Evolutionary conservation across 2,888 invertebrate genomes (phyloP).

Genomic region (Coleophora flavipennella): DNA sequence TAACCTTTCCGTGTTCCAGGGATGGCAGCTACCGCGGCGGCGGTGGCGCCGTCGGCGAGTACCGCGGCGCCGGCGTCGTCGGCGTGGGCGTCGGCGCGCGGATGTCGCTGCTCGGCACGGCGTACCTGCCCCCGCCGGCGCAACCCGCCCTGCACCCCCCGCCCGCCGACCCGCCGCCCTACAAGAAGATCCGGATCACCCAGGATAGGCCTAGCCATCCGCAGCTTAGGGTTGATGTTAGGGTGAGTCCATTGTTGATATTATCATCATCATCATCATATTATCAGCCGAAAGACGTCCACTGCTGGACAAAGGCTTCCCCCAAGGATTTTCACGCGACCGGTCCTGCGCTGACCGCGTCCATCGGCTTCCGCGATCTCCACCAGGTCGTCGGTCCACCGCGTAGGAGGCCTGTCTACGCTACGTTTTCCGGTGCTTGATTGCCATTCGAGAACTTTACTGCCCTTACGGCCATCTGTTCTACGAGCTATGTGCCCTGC

Average conservation of each 20-base stretch:
- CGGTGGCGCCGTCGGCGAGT: conserved; percentile 38
- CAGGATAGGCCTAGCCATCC: conserved; percentile 55
- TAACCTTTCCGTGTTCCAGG: conserved; percentile 31
- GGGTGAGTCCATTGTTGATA: conserved; percentile 38
- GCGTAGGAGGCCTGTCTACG: no score
- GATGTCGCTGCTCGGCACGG: conserved; percentile 78
- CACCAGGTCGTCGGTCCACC: no score
- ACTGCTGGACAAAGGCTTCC: no score
- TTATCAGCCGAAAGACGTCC: no score
- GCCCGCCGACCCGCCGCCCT: conserved; percentile 73
- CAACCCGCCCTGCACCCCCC: conserved; percentile 60
- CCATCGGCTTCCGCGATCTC: no score
- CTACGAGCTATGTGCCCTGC: neutral
- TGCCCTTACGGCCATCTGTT: neutral
- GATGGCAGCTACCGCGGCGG: conserved; percentile 57
- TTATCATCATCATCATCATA: neutral
- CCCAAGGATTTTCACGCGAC: no score
- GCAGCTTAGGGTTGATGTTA: conserved; percentile 78
- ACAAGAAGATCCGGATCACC: conserved; percentile 78
- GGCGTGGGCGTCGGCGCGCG: conserved; percentile 41
- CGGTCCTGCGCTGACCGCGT: no score
- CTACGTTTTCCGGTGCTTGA: no score
- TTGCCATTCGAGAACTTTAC: no score
- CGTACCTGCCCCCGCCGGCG: conserved; percentile 67
- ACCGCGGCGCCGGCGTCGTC: conserved; percentile 30